Conservation (phyloP, 1,140 invertebrate genomes). For the Coptotermes formosanus region DNA sequence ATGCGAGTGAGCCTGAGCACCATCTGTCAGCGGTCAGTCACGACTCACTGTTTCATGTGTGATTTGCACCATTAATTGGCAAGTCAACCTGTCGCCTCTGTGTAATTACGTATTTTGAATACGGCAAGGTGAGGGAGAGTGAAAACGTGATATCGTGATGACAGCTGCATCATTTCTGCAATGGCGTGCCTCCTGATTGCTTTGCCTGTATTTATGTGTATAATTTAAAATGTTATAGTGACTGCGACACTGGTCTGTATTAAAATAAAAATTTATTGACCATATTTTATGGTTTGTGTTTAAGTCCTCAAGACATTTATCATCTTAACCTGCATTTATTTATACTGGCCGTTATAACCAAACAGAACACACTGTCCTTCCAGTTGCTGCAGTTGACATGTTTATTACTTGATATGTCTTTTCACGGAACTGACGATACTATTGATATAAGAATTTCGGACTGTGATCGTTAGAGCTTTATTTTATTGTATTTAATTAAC, state of each 20-base stretch:
- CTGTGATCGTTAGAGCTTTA: too few relatives aligned
- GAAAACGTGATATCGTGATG: neutral
- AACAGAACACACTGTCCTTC: neutral
- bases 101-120: neutral
- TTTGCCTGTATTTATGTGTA: neutral
- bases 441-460: too few relatives aligned
- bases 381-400: neutral
- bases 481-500: too few relatives aligned
- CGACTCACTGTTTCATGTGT: neutral
- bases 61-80: neutral
- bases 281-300: neutral
- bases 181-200: neutral
- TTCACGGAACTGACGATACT: neutral
- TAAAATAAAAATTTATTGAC: neutral
- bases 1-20: too few relatives aligned
- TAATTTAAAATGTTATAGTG: neutral
- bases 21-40: neutral
- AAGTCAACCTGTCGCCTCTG: neutral
- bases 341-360: neutral
- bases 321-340: neutral
- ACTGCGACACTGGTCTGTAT: neutral
- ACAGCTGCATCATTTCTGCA: neutral
- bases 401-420: neutral
- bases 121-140: neutral
- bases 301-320: neutral